phyloP scores from a whole-genome alignment of 2,113 vertebrate species.

The Parus major region DNA sequence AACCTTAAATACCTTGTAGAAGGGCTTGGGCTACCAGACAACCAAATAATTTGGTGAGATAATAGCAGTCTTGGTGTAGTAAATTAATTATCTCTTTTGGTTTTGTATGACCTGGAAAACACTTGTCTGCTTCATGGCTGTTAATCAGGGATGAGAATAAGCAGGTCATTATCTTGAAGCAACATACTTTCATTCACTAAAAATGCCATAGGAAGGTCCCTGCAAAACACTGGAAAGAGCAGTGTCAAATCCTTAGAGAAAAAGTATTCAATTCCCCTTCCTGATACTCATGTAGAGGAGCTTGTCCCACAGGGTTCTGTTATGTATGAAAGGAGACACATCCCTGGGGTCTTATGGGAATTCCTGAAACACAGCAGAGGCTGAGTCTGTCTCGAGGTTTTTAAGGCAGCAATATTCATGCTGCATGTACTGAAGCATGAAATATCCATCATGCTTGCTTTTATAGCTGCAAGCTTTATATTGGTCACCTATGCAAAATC shows the following conservation, averaged over 20 bases:
- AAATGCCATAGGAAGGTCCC: background rate
- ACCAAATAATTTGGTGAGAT: background rate
- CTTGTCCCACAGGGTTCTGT: background rate
- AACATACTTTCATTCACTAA: background rate
- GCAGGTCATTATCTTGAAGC: background rate
- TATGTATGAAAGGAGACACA: background rate
- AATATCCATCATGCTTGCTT: background rate
- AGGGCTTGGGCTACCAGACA: background rate
- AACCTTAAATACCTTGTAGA: background rate
- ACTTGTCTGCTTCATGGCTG: background rate
- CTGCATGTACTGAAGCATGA: background rate
- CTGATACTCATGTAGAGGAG: background rate
- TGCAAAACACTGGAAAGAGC: background rate
- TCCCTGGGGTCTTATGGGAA: background rate
- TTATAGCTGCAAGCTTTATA: background rate
- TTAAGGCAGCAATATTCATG: background rate
- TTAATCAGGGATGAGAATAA: background rate
- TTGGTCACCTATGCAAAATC: background rate
- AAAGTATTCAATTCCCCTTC: background rate
- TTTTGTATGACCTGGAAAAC: background rate
- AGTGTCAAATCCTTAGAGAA: background rate
- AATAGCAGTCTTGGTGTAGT: background rate
- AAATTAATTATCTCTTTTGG: background rate
- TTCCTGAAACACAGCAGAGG: background rate
- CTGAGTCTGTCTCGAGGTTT: background rate